A percentile compares a stretch with the other conserved stretches of the same genome.
phyloP scores from a whole-genome alignment of 2,888 invertebrate genomes.

The Lymantria monacha region DNA sequence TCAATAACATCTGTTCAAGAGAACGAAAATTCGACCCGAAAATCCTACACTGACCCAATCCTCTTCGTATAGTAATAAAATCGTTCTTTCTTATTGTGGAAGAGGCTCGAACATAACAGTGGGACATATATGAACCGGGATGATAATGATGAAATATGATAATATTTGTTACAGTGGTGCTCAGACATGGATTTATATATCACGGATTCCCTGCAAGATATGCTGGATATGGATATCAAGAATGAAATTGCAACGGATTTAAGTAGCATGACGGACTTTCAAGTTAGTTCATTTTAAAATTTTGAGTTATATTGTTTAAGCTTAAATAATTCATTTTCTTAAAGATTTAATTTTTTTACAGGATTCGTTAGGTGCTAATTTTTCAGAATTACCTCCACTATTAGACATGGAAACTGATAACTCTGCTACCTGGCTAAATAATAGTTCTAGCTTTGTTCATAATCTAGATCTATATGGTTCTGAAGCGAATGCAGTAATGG shows the following conservation, averaged over 20 bases:
- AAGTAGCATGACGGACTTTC: conserved; percentile 86
- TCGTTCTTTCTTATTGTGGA: too few relatives aligned
- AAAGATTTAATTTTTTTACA: conserved; percentile 38
- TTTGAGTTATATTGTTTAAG: background rate
- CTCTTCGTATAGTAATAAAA: too few relatives aligned
- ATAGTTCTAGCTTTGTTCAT: conserved; percentile 85
- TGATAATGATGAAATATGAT: background rate
- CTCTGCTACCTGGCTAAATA: conserved; percentile 82
- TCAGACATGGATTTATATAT: conserved; percentile 84
- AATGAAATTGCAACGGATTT: conserved; percentile 91
- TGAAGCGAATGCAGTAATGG: conserved; percentile 90
- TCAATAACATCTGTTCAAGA: too few relatives aligned
- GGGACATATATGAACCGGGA: too few relatives aligned
- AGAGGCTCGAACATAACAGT: too few relatives aligned
- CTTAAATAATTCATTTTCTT: too few relatives aligned
- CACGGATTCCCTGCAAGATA: conserved; percentile 91
- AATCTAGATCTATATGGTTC: conserved; percentile 86
- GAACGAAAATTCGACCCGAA: too few relatives aligned
- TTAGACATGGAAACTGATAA: conserved; percentile 86
- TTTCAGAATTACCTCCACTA: conserved; percentile 84
- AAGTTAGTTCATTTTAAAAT: conserved; percentile 51
- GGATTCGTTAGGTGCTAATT: conserved; percentile 84
- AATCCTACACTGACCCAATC: too few relatives aligned
- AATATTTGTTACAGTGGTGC: conserved; percentile 68
- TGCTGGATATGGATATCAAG: conserved; percentile 95